Conservation (phyloP, 2,888 invertebrate species). For the Drosophila borborema region DNA sequence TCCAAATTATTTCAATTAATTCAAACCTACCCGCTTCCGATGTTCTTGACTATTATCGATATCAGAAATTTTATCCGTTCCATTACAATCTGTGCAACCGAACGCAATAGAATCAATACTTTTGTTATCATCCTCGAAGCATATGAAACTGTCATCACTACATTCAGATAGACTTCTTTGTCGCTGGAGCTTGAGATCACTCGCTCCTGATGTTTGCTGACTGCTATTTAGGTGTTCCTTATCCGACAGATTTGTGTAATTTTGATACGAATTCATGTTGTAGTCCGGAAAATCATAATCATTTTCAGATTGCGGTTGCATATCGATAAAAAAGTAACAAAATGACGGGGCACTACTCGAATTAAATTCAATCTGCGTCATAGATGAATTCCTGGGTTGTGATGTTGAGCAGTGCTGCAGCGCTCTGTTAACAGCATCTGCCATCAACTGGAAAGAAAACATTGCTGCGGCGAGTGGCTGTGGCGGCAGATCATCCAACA, state of each 20-base stretch:
- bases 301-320: conserved; percentile 49
- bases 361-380: conserved; percentile 46
- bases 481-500: conserved; percentile 52
- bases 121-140: conserved; percentile 63
- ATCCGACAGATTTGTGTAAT: conserved; percentile 41
- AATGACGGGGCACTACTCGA: conserved; percentile 42
- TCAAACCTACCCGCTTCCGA: conserved; percentile 30
- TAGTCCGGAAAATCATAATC: conserved; percentile 32
- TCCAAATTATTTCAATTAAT: not conserved
- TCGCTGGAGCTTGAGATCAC: conserved; percentile 30
- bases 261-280: conserved; percentile 41
- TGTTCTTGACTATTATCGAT: conserved; percentile 30
- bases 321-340: conserved; percentile 67
- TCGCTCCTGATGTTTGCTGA: conserved; percentile 1
- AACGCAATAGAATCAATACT: conserved; percentile 33
- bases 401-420: conserved; percentile 54
- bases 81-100: conserved; percentile 14
- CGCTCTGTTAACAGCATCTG: conserved; percentile 58
- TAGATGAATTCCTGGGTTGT: conserved; percentile 37
- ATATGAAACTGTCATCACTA: conserved; percentile 71
- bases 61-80: conserved; percentile 26
- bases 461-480: conserved; percentile 60
- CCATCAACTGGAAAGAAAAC: conserved; percentile 61
- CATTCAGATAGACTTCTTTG: conserved; percentile 69
- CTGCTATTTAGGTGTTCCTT: conserved; percentile 1